These are phyloP conservation scores for Copsychus sechellarum DNA, from an alignment of 2,113 vertebrate genomes.

Conservation along the genomic window DNA sequence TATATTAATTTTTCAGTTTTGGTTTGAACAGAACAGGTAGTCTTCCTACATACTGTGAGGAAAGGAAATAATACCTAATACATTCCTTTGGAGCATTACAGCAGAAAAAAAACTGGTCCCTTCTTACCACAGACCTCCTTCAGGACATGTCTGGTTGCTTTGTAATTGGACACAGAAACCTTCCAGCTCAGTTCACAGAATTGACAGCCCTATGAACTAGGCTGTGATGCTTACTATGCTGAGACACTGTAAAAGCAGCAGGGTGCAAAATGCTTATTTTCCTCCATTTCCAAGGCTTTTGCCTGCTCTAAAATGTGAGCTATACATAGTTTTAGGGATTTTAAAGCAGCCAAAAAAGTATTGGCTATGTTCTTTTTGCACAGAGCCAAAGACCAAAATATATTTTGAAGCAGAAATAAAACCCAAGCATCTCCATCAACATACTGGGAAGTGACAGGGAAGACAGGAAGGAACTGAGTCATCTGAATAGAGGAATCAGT, in stretches of 20 bases:
- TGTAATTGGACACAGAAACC: background rate
- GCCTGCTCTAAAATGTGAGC: background rate
- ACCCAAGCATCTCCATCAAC: background rate
- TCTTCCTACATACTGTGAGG: rapidly evolving
- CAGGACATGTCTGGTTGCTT: background rate
- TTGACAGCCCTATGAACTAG: background rate
- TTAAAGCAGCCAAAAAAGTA: background rate
- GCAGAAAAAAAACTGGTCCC: background rate
- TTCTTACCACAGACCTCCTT: background rate
- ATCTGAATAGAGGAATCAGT: background rate
- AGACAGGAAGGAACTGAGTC: background rate
- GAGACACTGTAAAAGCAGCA: background rate
- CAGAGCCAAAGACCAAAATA: background rate
- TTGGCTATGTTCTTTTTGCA: background rate
- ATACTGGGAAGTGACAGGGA: background rate
- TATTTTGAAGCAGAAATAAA: background rate
- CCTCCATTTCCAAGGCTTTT: background rate
- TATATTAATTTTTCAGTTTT: background rate
- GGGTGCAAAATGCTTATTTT: background rate
- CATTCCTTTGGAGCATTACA: background rate
- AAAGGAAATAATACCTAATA: background rate
- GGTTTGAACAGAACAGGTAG: background rate
- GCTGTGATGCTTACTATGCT: background rate
- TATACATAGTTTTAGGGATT: background rate
- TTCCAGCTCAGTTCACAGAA: background rate